phyloP scores from a whole-genome alignment of 2,888 invertebrate genomes.

The Brenthis daphne region DNA sequence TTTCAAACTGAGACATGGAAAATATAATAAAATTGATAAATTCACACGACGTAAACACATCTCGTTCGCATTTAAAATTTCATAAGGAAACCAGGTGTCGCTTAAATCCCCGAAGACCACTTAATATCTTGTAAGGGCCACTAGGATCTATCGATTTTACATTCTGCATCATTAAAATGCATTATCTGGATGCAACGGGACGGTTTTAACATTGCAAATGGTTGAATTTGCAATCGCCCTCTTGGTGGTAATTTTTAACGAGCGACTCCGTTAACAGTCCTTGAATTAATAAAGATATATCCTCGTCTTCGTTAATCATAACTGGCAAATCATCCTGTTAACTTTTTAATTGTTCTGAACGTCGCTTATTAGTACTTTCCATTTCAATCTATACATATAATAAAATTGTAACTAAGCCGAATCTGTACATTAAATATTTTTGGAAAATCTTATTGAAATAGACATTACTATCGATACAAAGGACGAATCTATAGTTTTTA shows the following conservation, averaged over 20 bases:
- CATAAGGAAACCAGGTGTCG: constrained; percentile 57
- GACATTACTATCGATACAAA: too few relatives aligned
- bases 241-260: constrained; percentile 78
- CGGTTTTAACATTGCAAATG: constrained; percentile 79
- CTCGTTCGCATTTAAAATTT: constrained; percentile 47
- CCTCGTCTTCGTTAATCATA: constrained; percentile 46
- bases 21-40: constrained; percentile 18
- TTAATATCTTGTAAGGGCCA: constrained; percentile 58
- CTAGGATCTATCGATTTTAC: constrained; percentile 64
- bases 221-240: constrained; percentile 71
- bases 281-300: constrained; percentile 70
- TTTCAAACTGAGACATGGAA: not conserved
- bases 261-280: constrained; percentile 64
- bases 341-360: constrained; percentile 34
- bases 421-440: too few relatives aligned
- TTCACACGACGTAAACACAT: constrained; percentile 22
- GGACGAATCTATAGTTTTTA: too few relatives aligned
- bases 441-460: too few relatives aligned
- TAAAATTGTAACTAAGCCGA: too few relatives aligned
- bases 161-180: constrained; percentile 83
- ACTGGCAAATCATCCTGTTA: constrained; percentile 45
- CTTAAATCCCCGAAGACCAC: constrained; percentile 57
- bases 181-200: constrained; percentile 73
- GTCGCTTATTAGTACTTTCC: constrained; percentile 31
- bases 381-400: constrained; percentile 2